Evolutionary conservation across 1,140 invertebrate genomes (phyloP), one percentile per base, ranked within the genome.

Genomic region (Homarus americanus): DNA sequence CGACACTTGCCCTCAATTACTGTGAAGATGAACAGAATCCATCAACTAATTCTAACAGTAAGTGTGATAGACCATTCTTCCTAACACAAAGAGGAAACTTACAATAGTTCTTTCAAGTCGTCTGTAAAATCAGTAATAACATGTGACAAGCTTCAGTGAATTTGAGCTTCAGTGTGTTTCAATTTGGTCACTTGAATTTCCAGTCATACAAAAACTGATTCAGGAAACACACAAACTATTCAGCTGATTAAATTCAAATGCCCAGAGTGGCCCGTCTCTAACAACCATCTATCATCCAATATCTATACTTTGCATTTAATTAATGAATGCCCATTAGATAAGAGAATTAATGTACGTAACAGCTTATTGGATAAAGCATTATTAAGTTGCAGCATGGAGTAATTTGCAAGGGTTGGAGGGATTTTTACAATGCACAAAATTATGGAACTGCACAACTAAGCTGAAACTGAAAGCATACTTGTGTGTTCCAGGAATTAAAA

Each of bases 261-360:
- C 73, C 73, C 32, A 38, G 36, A 58, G 84, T 58, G 73, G 72
- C 84, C 84, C 75, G 41, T 79, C 58, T 41, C 63, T 86, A 82
- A 44, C 69, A 85, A 38, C 78, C 89, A 85, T 36, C 82, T 38
- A 85, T 91, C 89, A 91, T 91, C 89, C 96, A 96, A 96, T 96
- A 95, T 96, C 96, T 97, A 97, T 97, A 97, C 96, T 97, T 97
- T 97, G 96, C 96, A 97, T 96, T 96, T 96, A 97, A 97, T 95
- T 97, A 97, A 97, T 97, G 96, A 91, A 91, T 91, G 89, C 96
- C 95, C 95, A 96, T 96, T 96, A 96, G 82, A 78, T 96, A 96
- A 96, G 95, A 94, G 94, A 92, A 93, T 94, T 92, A 93, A 93
- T 93, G 87, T 93, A 92, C 91, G 40, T 84, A 80, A 90, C 87